Evolutionary conservation across 2,113 vertebrate genomes (phyloP).

Genomic region (Canis aureus): DNA sequence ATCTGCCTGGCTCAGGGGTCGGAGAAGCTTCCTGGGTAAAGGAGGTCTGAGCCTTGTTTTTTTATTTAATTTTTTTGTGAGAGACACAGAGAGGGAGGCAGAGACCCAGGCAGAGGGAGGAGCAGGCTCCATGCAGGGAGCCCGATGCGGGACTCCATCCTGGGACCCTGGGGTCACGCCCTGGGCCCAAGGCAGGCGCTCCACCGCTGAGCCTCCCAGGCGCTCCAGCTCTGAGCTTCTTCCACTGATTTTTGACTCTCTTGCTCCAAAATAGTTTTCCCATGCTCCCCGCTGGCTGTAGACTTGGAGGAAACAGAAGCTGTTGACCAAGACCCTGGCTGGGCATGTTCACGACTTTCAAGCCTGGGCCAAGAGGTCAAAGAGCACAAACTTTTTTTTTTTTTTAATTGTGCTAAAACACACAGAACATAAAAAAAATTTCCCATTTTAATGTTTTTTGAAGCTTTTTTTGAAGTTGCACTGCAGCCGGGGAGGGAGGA

Average conservation of each 20-base stretch:
- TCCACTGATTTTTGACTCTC: neutral
- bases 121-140: no score
- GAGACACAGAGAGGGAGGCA: no score
- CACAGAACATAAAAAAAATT: neutral
- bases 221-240: neutral
- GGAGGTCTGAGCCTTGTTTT: neutral
- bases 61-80: no score
- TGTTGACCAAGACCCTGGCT: neutral
- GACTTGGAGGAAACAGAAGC: neutral
- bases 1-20: fast-evolving
- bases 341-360: neutral
- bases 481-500: no score
- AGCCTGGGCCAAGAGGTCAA: neutral
- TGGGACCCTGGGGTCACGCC: no score
- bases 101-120: no score
- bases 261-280: neutral
- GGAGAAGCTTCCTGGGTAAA: neutral
- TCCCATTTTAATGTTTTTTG: neutral
- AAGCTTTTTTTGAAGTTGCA: no score
- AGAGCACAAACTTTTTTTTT: neutral
- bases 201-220: no score
- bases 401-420: neutral
- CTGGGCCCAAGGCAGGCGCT: no score
- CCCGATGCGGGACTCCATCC: no score
- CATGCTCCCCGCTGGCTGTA: neutral